Percentiles rank a stretch among this genome's conserved stretches.
Conservation (phyloP, 2,888 invertebrate genomes). For the Drosophila sordidula region DNA sequence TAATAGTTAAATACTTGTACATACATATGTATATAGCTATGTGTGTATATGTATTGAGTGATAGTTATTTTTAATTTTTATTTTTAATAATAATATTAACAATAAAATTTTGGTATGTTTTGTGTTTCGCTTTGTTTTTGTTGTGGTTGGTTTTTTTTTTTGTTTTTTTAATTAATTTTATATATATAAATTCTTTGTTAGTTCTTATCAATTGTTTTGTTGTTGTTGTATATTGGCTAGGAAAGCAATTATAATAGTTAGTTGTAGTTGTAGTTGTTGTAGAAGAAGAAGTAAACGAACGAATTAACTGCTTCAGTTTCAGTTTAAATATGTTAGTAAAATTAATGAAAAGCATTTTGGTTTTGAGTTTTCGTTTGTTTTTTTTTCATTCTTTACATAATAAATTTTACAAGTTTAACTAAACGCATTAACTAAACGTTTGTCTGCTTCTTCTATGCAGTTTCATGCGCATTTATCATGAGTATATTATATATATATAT, state of each 20-base stretch:
- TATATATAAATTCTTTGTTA: conserved; percentile 65
- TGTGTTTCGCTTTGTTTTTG: conserved; percentile 60
- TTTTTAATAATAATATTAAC: conserved; percentile 43
- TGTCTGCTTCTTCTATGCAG: conserved; percentile 11
- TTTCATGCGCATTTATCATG: conserved; percentile 1
- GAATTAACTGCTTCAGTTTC: background rate
- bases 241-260: conserved; percentile 47
- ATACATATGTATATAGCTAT: conserved; percentile 20
- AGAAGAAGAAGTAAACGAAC: background rate
- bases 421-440: conserved; percentile 1
- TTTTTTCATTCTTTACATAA: conserved; percentile 15
- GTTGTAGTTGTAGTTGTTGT: background rate
- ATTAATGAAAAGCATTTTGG: conserved; percentile 72
- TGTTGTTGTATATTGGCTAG: conserved; percentile 61
- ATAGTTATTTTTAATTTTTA: conserved; percentile 23
- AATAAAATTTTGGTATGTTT: conserved; percentile 74
- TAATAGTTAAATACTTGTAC: conserved; percentile 54
- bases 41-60: conserved; percentile 31
- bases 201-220: conserved; percentile 34
- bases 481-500: conserved; percentile 22
- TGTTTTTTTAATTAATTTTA: conserved; percentile 32
- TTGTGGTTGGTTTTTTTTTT: conserved; percentile 25
- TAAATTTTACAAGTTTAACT: conserved; percentile 40
- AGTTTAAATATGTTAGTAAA: conserved; percentile 33
- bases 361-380: conserved; percentile 49